These are phyloP conservation scores for Rhagologus leucostigma DNA, from an alignment of 2,113 vertebrate species.

Conservation along the genomic window DNA sequence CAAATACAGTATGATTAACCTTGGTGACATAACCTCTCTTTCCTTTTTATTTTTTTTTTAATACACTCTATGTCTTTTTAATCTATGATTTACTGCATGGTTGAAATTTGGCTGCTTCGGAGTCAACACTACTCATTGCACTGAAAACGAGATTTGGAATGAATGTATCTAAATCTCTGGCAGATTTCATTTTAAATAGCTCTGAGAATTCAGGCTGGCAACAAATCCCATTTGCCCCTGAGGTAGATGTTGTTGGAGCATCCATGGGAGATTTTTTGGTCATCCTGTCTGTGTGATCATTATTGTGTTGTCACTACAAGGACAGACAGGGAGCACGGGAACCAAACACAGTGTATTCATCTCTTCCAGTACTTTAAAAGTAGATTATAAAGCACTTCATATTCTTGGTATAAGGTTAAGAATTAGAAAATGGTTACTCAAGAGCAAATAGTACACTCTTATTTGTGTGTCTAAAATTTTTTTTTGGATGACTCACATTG, in stretches of 20 bases:
- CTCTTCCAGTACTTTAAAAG: background rate
- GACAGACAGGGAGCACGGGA: background rate
- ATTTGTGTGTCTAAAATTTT: background rate
- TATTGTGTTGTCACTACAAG: background rate
- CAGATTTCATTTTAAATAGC: background rate
- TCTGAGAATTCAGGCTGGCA: background rate
- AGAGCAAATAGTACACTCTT: background rate
- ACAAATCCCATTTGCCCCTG: background rate
- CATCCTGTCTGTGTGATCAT: background rate
- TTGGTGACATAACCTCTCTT: background rate
- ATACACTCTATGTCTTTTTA: background rate
- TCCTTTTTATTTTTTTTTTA: background rate
- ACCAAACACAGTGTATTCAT: background rate
- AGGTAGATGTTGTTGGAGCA: background rate
- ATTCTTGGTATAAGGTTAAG: background rate
- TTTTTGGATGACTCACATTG: background rate
- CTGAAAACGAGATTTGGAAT: background rate
- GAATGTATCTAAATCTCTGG: background rate
- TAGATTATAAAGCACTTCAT: background rate
- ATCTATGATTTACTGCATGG: background rate
- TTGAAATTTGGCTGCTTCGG: background rate
- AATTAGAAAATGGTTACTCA: background rate
- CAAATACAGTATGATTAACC: background rate
- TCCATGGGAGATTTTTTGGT: background rate
- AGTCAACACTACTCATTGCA: background rate